Evolutionary conservation across 92 coral and sea anemone genomes (phyloP).

Genomic region (Zoanthus sansibaricus): DNA sequence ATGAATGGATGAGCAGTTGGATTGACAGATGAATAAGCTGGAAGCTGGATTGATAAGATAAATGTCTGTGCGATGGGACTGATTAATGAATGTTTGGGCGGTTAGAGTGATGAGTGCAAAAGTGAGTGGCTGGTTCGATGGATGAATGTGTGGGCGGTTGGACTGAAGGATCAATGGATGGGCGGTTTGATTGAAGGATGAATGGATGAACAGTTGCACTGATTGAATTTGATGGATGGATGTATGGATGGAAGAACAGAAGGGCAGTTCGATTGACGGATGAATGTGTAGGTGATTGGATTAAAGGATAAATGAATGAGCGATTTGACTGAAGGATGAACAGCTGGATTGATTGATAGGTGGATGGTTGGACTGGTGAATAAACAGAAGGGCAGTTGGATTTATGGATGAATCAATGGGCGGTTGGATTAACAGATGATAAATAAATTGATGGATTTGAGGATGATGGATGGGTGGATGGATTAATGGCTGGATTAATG

Average conservation of each 20-base stretch:
- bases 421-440: background rate
- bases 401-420: background rate
- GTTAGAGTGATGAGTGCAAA: too few relatives aligned
- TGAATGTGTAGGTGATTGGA: background rate
- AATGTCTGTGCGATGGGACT: too few relatives aligned
- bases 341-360: background rate
- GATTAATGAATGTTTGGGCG: too few relatives aligned
- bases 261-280: background rate
- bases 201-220: background rate
- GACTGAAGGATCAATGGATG: too few relatives aligned
- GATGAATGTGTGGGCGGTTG: too few relatives aligned
- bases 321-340: background rate
- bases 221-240: background rate
- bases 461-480: background rate
- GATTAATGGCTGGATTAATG: background rate
- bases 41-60: too few relatives aligned
- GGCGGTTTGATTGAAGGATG: background rate
- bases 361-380: background rate
- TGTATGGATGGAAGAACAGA: background rate
- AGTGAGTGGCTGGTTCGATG: too few relatives aligned
- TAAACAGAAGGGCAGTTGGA: background rate
- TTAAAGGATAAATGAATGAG: background rate
- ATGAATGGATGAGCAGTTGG: too few relatives aligned
- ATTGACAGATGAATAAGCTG: too few relatives aligned
- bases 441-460: background rate